phyloP scores from a whole-genome alignment of 2,888 invertebrate species.

The Tetranychus piercei region DNA sequence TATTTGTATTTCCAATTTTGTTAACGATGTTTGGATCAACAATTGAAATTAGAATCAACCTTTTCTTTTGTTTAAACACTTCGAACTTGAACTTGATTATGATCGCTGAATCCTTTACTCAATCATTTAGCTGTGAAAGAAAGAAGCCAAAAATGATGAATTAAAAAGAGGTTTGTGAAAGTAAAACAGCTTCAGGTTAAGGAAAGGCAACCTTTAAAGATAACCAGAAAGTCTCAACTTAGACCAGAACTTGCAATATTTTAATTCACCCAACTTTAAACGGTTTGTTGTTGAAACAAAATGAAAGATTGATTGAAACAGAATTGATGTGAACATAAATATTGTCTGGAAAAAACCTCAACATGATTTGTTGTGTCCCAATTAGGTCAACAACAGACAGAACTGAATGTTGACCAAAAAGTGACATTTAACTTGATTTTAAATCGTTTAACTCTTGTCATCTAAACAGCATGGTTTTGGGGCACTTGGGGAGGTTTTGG shows the following conservation, averaged over 20 bases:
- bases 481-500: slow-evolving; percentile 21
- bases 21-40: background rate
- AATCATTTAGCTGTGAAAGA: background rate
- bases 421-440: background rate
- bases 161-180: too few species aligned
- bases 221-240: background rate
- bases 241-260: background rate
- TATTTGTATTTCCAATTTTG: background rate
- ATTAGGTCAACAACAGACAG: too few species aligned
- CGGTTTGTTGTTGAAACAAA: too few species aligned
- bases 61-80: background rate
- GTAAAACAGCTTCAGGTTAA: too few species aligned
- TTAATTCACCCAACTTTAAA: too few species aligned
- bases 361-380: too few species aligned
- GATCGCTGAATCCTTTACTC: background rate
- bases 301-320: too few species aligned
- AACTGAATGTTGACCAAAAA: background rate
- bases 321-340: too few species aligned
- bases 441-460: background rate
- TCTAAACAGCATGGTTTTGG: background rate
- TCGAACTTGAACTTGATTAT: background rate
- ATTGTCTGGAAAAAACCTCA: too few species aligned
- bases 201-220: background rate
- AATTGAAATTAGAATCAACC: background rate
- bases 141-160: background rate